phyloP scores from a whole-genome alignment of 2,113 vertebrate species.

The Cryptomyrus ogoouensis region DNA sequence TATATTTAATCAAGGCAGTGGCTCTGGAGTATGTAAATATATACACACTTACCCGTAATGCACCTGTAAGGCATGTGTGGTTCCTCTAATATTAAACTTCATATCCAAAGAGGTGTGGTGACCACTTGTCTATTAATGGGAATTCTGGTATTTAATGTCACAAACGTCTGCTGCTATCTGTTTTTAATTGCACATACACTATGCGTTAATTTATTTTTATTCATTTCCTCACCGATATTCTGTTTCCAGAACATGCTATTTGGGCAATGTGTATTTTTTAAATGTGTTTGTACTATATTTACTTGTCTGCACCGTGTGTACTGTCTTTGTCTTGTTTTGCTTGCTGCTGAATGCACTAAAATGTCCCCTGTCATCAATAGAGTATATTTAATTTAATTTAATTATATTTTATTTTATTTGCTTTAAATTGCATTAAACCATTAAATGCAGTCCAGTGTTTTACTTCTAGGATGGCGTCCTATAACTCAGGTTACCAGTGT shows the following conservation, averaged over 20 bases:
- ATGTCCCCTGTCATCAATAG: not conserved
- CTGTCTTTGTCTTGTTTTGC: not conserved
- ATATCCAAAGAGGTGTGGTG: not conserved
- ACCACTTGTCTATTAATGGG: not conserved
- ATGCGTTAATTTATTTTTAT: not conserved
- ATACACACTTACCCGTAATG: not conserved
- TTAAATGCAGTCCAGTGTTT: not conserved
- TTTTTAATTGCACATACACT: not conserved
- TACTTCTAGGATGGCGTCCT: constrained; percentile 54
- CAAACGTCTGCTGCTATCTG: not conserved
- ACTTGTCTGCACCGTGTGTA: not conserved
- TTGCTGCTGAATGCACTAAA: not conserved
- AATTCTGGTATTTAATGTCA: not conserved
- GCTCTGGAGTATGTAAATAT: not conserved
- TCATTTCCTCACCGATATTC: not conserved
- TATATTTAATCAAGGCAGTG: not conserved
- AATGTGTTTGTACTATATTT: not conserved
- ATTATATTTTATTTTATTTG: not conserved
- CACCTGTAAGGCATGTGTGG: not conserved
- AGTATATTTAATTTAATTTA: not conserved
- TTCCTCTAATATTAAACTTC: not conserved
- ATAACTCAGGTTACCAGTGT: constrained; percentile 40
- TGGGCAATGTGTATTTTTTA: not conserved
- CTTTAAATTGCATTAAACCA: not conserved
- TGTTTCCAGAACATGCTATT: not conserved